Evolutionary conservation across 2,888 invertebrate species (phyloP), one percentile per base, ranked within the genome.

Genomic region (Parthenolecanium corni): DNA sequence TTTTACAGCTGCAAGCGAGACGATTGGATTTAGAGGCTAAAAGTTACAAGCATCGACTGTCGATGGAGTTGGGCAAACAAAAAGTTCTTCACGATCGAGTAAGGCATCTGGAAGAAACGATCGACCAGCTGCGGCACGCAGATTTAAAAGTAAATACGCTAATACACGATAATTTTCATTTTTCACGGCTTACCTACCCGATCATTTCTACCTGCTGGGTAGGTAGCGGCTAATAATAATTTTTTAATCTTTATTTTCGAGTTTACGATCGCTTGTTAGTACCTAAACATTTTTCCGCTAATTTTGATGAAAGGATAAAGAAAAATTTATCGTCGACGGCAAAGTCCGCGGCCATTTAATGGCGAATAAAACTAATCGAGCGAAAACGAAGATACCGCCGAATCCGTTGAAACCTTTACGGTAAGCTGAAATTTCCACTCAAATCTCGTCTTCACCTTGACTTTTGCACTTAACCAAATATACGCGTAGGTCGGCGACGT

Each of bases 21-120:
- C 83, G 83, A 69, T 73, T 86, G 14, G 78, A 81, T 64, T 74
- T 89, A 38, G 88, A 89, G 72, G 78, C 79, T 2, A 89, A 89
- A 75, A 85, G 82, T 71, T 80, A 81, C 67, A 83, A 80, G 64
- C 83, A 85, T 67, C 84, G 86, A 70, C 72, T 88, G 16, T 80
- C 82, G 66, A 72, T 73, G 0, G 89, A 89, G 72, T 79, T 83
- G 58, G 77, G 77, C 58, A 86, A 84, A 68, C 82, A 83, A 66
- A 86, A 82, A 67, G 84, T 84, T 68, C 80, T 83, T 1, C 78
- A 85, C 67, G 79, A 80, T 46, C 82, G 85, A 16, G n/a, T 61
- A 12, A 61, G 51, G 31, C 61, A 61, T 66, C 79, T 82, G 64
- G 76, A 80, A 47, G 80, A 82, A 2, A 83, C 83, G 71, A 78